phyloP scores from a whole-genome alignment of 2,113 vertebrate genomes.

The Podarcis cretensis region DNA sequence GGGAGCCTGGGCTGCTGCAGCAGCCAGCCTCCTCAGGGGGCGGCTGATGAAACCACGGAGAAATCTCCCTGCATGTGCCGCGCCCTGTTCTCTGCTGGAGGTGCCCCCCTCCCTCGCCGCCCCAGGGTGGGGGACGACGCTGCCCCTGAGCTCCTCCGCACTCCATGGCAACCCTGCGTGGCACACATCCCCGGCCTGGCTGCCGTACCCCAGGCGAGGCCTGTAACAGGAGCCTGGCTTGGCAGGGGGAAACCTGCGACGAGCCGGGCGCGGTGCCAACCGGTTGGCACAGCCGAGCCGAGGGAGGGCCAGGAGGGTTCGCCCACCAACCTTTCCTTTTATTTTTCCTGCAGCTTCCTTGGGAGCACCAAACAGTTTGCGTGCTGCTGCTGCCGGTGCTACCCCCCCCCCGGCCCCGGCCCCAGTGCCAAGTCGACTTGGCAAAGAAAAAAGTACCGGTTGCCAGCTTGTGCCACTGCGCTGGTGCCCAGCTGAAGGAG shows the following conservation, averaged over 20 bases:
- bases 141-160: neutral
- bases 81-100: neutral
- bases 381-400: neutral
- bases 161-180: neutral
- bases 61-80: conserved; percentile 4
- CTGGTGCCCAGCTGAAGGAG: neutral
- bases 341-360: neutral
- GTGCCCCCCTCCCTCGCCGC: neutral
- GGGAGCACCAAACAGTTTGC: too few species aligned
- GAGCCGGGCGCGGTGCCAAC: neutral
- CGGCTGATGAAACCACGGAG: conserved; percentile 13
- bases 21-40: conserved; percentile 2
- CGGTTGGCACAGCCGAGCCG: neutral
- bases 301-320: neutral
- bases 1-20: neutral
- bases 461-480: too few species aligned
- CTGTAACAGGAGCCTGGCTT: neutral
- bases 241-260: neutral
- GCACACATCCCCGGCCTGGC: neutral
- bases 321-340: neutral
- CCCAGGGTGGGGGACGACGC: neutral
- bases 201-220: neutral
- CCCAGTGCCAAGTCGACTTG: neutral
- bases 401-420: too few species aligned
- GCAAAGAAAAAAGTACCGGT: too few species aligned